Base-by-base conservation (phyloP, 2,888 invertebrate genomes). In the Cryptocephalus moraei region DNA sequence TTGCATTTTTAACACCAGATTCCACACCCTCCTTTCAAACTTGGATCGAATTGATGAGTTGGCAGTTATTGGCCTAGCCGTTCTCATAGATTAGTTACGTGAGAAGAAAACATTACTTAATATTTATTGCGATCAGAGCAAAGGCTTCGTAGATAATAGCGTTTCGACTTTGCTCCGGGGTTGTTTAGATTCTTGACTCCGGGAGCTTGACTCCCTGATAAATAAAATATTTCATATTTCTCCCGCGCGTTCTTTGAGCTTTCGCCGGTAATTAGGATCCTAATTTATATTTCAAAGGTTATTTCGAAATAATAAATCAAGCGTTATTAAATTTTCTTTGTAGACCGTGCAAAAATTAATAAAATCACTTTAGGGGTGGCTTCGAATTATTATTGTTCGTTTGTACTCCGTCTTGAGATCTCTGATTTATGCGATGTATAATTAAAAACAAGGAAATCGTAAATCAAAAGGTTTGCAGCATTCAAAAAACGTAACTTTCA, bases 1-100 rank as follows among this genome's bases (percentile, higher is more conserved):
- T 49, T 53, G 51, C 49, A 53, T 64, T 64, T 65, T 64, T 64
- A 65, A 63, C 62, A 57, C 54, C 53, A 46, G 56, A 57, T 58
- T 51, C 57, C 58, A 48, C 47, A 12, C n/a, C n/a, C 12, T 11
- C 36, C 36, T 36, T 48, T 53, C 50, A 55, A 48, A 53, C 49
- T 52, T 51, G 53, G 43, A 51, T 46, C 43, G 48, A 60, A 65
- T 62, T 65, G 67, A 68, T 67, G 67, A 65, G 63, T 64, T 64
- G 65, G 65, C 68, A 65, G 65, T 65, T 68, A 67, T 67, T 66
- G 64, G 63, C 63, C 62, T 64, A 66, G 62, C 66, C 63, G 65
- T 63, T 64, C 63, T 64, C 66, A 66, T 67, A 66, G 66, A 68
- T 68, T 68, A 68, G 67, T 66, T 68, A 68, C 68, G 68, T 68